Evolutionary conservation across 2,888 invertebrate species (phyloP), one percentile per base, ranked within the genome.

Genomic region (Drosophila anceps): DNA sequence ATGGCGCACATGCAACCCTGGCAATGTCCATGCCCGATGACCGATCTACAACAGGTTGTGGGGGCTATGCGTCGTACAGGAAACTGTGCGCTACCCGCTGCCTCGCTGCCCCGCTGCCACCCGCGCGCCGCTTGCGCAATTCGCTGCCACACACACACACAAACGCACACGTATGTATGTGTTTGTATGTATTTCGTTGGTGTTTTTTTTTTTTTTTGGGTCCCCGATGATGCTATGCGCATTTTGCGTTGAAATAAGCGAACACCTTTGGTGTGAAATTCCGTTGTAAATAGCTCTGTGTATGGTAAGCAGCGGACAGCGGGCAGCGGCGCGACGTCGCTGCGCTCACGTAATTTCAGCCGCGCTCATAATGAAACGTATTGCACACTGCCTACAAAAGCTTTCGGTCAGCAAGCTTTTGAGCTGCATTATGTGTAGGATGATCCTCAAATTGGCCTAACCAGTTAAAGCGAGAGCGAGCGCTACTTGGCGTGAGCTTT

Each of bases 241-340:
- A 74, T 79, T 81, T 79, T 74, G 82, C 65, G 79, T 70, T 70
- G 69, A 82, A 81, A 79, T 70, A 75, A 79, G 66, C 80, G 53
- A 75, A 68, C 80, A 79, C 79, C 80, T 80, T 46, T 82, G 83
- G 80, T 80, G 80, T 82, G 80, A 80, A 80, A 80, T 80, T 80
- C 80, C 80, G 80, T 73, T 82, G 82, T 82, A 80, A 80, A 80
- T 79, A 79, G 76, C 68, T 70, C 43, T 62, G 63, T 31, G 65
- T 65, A 65, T 62, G 58, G 58, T 33, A 48, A 39, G 46, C 31
- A 37, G 20, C 4, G 50, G 18, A n/a, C 43, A 62, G 4, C 0
- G 15, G 35, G 2, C 5, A n/a, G 9, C 9, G 12, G 10, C n/a
- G 43, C 15, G 43, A 31, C 41, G 18, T 18, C 18, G 27, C 15